Evolutionary conservation across 30 jellyfish, hydroid and myxozoan genomes (phyloP), one percentile per base, ranked within the genome.

Genomic region (Turritopsis rubra): DNA sequence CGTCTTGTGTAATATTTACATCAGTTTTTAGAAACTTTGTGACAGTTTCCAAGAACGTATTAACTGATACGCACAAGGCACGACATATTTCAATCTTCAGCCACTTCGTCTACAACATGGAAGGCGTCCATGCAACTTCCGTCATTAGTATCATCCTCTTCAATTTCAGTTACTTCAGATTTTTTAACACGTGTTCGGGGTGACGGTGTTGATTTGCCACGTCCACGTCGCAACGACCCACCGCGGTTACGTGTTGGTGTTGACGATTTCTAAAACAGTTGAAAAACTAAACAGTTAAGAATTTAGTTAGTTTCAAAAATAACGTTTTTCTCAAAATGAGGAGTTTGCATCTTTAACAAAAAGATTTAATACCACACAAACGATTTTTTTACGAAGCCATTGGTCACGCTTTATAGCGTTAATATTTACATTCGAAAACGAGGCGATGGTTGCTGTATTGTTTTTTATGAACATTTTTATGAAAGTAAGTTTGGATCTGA

Each of bases 161-260:
- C 77, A 7, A 19, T 22, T 68, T 23, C 77, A 68, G 28, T 22
- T 7, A n/a, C 77, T 68, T 68, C 30, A n/a, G 77, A 8, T 68
- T 27, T 23, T 23, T 27, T 23, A 9, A 17, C 30, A 68, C 77
- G 77, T 9, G 77, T 17, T 9, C 77, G 16, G 19, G 85, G 29
- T 21, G 73, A 60, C 1, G 85, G 85, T 26, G 85, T 29, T n/a
- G 71, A 60, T 77, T 66, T 53, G 29, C 85, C 85, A 28, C 72
- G 70, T 28, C 74, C 85, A 77, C 85, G 54, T 1, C 85, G 66
- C 78, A n/a, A 16, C 5, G 85, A n/a, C 5, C 73, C 74, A 52
- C 85, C 85, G n/a, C 85, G 73, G 28, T 21, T 77, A 19, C 52
- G 70, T 5, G 24, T 52, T 26, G 85, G 71, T 26, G 85, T 77